phyloP scores from a whole-genome alignment of 2,888 invertebrate genomes.

The Coleophora deauratella region DNA sequence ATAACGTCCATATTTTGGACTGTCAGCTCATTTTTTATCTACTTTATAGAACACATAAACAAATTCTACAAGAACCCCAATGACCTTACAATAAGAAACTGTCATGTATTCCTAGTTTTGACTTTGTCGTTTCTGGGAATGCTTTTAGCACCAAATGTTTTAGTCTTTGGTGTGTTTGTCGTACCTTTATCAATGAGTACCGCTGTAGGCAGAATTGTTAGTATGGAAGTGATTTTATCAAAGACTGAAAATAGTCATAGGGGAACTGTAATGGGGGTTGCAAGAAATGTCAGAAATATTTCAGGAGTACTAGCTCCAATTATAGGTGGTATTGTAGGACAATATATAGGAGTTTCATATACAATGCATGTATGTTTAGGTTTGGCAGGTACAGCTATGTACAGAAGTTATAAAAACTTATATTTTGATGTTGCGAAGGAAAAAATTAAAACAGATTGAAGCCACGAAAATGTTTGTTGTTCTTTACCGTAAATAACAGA shows the following conservation, averaged over 20 bases:
- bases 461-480: too few species aligned
- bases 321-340: slow-evolving; percentile 61
- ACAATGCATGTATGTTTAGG: slow-evolving; percentile 37
- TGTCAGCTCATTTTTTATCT: slow-evolving; percentile 53
- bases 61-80: slow-evolving; percentile 49
- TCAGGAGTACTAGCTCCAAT: slow-evolving; percentile 72
- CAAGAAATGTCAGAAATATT: slow-evolving; percentile 69
- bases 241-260: slow-evolving; percentile 59
- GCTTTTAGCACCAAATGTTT: slow-evolving; percentile 42
- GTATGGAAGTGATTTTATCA: slow-evolving; percentile 61
- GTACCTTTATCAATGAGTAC: slow-evolving; percentile 61
- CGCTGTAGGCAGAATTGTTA: slow-evolving; percentile 57
- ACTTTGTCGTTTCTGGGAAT: slow-evolving; percentile 51
- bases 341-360: slow-evolving; percentile 53
- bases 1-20: slow-evolving; percentile 66
- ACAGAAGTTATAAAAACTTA: slow-evolving; percentile 29
- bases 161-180: slow-evolving; percentile 45
- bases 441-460: too few species aligned
- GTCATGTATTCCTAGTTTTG: slow-evolving; percentile 56
- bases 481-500: too few species aligned
- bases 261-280: slow-evolving; percentile 71
- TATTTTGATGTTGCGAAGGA: background rate
- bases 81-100: slow-evolving; percentile 44
- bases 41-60: slow-evolving; percentile 52
- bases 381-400: slow-evolving; percentile 38